Conservation (phyloP, 1,140 invertebrate species). For the Apocrypta bakeri region DNA sequence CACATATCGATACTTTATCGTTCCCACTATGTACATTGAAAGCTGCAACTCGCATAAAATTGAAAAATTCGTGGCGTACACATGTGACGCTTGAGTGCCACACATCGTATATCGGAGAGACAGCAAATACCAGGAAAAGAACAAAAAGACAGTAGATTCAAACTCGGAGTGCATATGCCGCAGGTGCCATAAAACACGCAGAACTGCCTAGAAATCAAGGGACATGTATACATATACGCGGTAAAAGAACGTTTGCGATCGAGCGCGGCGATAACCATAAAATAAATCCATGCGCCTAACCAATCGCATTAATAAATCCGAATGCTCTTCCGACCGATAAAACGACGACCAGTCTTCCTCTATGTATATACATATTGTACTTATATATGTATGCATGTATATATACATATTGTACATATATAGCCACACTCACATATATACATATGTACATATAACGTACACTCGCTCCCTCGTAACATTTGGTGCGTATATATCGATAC, state of each 20-base stretch:
- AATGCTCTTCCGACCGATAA: conserved; percentile 69
- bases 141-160: not conserved
- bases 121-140: not conserved
- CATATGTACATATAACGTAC: too few species aligned
- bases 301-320: conserved; percentile 70
- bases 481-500: conserved; percentile 47
- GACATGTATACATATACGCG: not conserved
- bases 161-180: conserved; percentile 18
- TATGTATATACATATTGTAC: conserved; percentile 17
- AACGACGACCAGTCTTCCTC: conserved; percentile 49
- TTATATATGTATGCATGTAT: too few species aligned
- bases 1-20: too few species aligned
- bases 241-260: not conserved
- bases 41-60: too few species aligned
- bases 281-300: conserved; percentile 66
- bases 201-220: not conserved
- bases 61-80: not conserved
- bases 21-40: too few species aligned
- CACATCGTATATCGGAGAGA: too few species aligned
- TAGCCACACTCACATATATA: conserved; percentile 47
- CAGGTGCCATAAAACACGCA: conserved; percentile 14
- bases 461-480: conserved; percentile 60
- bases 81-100: too few species aligned
- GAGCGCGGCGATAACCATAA: conserved; percentile 58
- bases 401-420: not conserved